phyloP scores from a whole-genome alignment of 2,113 vertebrate genomes.

The Bubo bubo region DNA sequence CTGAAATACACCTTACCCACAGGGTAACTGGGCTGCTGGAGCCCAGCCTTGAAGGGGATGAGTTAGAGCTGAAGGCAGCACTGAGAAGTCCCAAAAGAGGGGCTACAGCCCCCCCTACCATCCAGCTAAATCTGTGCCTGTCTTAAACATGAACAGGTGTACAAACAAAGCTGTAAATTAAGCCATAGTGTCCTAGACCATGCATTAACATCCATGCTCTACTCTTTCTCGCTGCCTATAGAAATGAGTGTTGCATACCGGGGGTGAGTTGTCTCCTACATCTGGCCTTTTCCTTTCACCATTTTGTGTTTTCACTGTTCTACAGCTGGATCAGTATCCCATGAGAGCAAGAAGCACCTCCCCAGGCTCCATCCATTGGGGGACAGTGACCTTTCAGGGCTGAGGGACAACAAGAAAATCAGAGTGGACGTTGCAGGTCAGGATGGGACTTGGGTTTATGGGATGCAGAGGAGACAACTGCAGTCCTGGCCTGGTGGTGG shows the following conservation, averaged over 20 bases:
- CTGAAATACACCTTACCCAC: not conserved
- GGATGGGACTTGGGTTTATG: not conserved
- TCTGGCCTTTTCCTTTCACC: not conserved
- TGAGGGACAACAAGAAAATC: not conserved
- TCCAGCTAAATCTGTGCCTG: not conserved
- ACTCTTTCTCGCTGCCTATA: not conserved
- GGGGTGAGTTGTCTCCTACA: not conserved
- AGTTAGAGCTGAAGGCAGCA: not conserved
- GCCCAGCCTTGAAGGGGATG: not conserved
- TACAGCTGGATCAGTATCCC: not conserved
- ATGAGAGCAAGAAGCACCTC: not conserved
- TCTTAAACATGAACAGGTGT: not conserved
- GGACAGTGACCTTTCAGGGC: not conserved
- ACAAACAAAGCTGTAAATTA: not conserved
- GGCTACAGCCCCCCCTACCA: conserved; percentile 45
- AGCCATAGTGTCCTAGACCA: not conserved
- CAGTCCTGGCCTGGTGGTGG: not conserved
- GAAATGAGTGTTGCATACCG: not conserved
- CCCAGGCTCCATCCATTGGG: not conserved
- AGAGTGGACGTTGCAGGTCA: too few species aligned
- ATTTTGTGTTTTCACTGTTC: not conserved
- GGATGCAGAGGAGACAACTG: not conserved
- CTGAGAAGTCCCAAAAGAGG: conserved; percentile 12
- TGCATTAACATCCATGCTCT: rapidly evolving
- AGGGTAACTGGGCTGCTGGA: not conserved